phyloP scores from a whole-genome alignment of 2,113 vertebrate genomes.

The Merops nubicus region DNA sequence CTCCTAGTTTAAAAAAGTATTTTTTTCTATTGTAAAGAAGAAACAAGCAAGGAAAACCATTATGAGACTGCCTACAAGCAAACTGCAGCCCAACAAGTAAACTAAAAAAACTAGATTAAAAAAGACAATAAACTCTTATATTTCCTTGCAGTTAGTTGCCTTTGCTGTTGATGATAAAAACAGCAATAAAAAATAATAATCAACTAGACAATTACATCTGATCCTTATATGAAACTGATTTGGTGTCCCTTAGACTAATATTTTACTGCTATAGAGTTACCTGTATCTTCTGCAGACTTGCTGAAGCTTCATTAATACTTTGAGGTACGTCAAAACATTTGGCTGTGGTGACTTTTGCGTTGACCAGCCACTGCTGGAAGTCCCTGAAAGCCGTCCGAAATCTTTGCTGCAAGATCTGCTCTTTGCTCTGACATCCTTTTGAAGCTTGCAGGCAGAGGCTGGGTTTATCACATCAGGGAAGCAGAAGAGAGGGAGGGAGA shows the following conservation, averaged over 20 bases:
- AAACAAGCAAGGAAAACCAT: not conserved
- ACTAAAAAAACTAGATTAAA: not conserved
- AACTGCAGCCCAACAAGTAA: not conserved
- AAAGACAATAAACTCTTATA: not conserved
- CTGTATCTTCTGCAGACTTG: slow-evolving; percentile 90
- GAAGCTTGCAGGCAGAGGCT: slow-evolving; percentile 94
- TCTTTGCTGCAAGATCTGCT: slow-evolving; percentile 91
- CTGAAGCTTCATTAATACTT: slow-evolving; percentile 84
- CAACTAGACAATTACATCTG: not conserved
- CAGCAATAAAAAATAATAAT: not conserved
- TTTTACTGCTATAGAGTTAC: slow-evolving; percentile 69
- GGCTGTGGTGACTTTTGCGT: slow-evolving; percentile 90
- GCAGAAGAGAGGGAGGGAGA: not conserved
- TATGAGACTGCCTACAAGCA: not conserved
- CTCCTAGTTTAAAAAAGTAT: not conserved
- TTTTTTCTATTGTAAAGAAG: not conserved
- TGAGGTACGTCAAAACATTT: slow-evolving; percentile 95
- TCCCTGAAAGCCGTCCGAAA: slow-evolving; percentile 88
- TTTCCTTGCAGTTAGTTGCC: not conserved
- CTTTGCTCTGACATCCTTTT: slow-evolving; percentile 94
- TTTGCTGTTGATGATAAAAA: not conserved
- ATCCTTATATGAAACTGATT: not conserved
- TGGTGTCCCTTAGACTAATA: not conserved
- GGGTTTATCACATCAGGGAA: slow-evolving; percentile 13
- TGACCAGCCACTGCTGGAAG: slow-evolving; percentile 96